Evolutionary conservation across 1,140 invertebrate species (phyloP), one percentile per base, ranked within the genome.

Genomic region (Magallana angulata): DNA sequence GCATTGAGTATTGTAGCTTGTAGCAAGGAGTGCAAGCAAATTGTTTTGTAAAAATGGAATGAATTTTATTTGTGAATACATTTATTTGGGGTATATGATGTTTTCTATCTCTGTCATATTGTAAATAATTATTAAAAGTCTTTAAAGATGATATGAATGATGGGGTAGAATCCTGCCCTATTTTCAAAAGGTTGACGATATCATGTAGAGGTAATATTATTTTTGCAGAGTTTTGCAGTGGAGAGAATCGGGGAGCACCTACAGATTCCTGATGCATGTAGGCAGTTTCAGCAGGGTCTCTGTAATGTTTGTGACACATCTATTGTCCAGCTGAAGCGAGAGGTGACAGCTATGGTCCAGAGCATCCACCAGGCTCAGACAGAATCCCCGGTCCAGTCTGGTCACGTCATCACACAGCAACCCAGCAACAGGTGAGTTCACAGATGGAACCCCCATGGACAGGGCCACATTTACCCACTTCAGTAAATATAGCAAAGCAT

Each of bases 281-380:
- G 89, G 60, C 87, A 90, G 48, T 91, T 90, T 85, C 85, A 84
- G 57, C 87, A 84, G 64, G 92, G 90, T 36, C 86, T 86, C 8
- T 94, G 93, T 91, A 90, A 90, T 80, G 91, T 92, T 1, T 94
- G 93, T 88, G 90, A 92, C 87, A 93, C 92, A 0, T 91, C 89
- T 71, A 82, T 92, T 59, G 81, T 82, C 1, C 90, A 92, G 56
- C 87, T 94, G 16, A 92, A 92, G 71, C 91, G 91, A 56, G 93
- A 94, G 88, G 93, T 92, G 9, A 87, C 93, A 30, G 89, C 89
- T n/a, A 94, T 93, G 93, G 92, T 94, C 57, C 92, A 93, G 85
- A 92, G 91, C 84, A 92, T 94, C 81, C 91, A 93, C 68, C 91
- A 92, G 58, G 93, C 92, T n/a, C 93, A 94, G 89, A 89, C 84